phyloP scores from a whole-genome alignment of 1,140 invertebrate species.

The Lasaia peninsularis region DNA sequence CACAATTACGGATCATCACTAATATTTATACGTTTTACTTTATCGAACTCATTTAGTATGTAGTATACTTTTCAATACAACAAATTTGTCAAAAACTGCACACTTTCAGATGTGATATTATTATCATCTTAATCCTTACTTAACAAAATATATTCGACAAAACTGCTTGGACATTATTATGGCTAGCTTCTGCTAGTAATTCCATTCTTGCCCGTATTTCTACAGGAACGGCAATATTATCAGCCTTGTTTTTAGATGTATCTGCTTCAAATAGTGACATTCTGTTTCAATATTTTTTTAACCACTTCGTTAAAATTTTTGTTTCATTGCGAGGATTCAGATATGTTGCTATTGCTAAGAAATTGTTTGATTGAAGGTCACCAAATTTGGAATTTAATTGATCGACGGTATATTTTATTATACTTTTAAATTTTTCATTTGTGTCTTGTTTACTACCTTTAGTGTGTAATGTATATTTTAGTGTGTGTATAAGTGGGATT shows the following conservation, averaged over 20 bases:
- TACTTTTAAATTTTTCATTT: constrained; percentile 18
- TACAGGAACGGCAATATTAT: background rate
- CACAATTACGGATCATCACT: background rate
- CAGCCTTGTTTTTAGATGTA: constrained; percentile 2
- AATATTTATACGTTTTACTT: background rate
- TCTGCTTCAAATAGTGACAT: constrained; percentile 16
- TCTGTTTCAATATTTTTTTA: constrained; percentile 32
- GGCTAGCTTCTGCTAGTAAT: constrained; percentile 10
- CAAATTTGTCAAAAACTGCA: background rate
- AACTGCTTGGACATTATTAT: constrained; percentile 21
- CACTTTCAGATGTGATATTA: background rate
- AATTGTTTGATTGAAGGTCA: constrained; percentile 26
- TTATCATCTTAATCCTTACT: constrained; percentile 27
- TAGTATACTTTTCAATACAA: background rate
- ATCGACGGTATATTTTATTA: constrained; percentile 4
- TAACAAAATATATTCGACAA: constrained; percentile 20
- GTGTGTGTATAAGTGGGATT: constrained; percentile 25
- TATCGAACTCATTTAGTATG: background rate
- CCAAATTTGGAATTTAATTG: constrained; percentile 30
- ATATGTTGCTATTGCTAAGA: constrained; percentile 33
- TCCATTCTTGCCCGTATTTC: constrained; percentile 19
- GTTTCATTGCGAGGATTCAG: constrained; percentile 39
- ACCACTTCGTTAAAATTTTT: constrained; percentile 34
- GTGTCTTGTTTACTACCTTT: constrained; percentile 6
- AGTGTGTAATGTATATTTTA: constrained; percentile 14